These are phyloP conservation scores for Sander vitreus DNA, from an alignment of 2,113 vertebrate genomes.

Conservation along the genomic window DNA sequence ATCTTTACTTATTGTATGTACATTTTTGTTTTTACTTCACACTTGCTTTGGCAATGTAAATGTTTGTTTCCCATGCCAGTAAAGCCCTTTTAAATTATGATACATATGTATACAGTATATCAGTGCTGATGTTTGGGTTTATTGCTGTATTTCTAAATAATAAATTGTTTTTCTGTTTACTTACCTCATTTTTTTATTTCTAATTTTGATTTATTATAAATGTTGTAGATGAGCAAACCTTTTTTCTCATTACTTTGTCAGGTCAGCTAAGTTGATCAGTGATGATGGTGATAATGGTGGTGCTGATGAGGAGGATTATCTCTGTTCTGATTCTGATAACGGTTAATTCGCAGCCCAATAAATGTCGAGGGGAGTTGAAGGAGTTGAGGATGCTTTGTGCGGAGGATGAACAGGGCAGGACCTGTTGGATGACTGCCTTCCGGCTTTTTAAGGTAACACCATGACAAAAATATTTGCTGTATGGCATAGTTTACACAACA, in stretches of 20 bases:
- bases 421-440: conserved; percentile 96
- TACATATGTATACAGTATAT: not conserved
- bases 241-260: not conserved
- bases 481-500: not conserved
- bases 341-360: conserved; percentile 88
- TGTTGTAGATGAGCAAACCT: not conserved
- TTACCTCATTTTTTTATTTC: not conserved
- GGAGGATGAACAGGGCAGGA: conserved; percentile 93
- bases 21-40: too few relatives aligned
- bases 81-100: not conserved
- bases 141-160: not conserved
- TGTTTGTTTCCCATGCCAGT: too few relatives aligned
- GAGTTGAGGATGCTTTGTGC: conserved; percentile 94
- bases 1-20: too few relatives aligned
- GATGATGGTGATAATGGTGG: not conserved
- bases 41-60: too few relatives aligned
- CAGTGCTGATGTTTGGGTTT: not conserved
- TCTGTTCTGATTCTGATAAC: conserved; percentile 39
- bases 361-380: conserved; percentile 89
- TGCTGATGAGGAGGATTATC: not conserved
- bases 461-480: not conserved
- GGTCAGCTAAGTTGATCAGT: not conserved
- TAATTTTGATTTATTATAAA: not conserved
- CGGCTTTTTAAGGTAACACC: conserved; percentile 94
- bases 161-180: not conserved